Conservation (phyloP, 2,797 vertebrate genomes). For the Hypotaenidia philippensis region DNA sequence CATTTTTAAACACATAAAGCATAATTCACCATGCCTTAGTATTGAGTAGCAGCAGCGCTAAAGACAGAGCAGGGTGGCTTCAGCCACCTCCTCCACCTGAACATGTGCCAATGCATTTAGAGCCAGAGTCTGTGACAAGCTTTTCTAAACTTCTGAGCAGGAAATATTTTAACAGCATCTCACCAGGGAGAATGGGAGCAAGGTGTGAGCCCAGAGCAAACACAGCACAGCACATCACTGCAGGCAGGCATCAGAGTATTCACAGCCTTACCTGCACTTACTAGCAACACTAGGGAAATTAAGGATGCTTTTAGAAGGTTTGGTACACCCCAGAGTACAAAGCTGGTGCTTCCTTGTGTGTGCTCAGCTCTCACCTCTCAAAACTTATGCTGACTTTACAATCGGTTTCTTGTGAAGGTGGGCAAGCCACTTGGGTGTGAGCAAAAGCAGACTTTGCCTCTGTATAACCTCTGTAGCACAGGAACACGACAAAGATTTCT, state of each 20-base stretch:
- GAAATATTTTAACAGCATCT: not conserved
- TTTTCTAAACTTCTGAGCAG: not conserved
- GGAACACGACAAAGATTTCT: not conserved
- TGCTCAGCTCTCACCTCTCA: not conserved
- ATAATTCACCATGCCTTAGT: not conserved
- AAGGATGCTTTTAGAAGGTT: not conserved
- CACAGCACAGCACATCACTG: not conserved
- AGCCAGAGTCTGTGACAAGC: not conserved
- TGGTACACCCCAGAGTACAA: not conserved
- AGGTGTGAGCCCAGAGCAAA: not conserved
- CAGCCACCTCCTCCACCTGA: not conserved
- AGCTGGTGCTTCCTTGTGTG: not conserved
- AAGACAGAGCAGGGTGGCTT: not conserved
- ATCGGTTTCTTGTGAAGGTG: not conserved
- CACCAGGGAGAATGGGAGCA: not conserved
- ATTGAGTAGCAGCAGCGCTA: not conserved
- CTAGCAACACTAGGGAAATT: not conserved
- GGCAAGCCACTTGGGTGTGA: not conserved
- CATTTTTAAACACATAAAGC: not conserved
- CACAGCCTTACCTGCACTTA: not conserved
- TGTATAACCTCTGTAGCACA: not conserved
- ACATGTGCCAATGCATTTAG: not conserved
- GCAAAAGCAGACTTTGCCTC: not conserved
- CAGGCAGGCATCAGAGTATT: not conserved
- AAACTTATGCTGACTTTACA: not conserved